These are phyloP conservation scores for Ametastegia equiseti DNA, from an alignment of 2,888 invertebrate genomes.

Conservation along the genomic window DNA sequence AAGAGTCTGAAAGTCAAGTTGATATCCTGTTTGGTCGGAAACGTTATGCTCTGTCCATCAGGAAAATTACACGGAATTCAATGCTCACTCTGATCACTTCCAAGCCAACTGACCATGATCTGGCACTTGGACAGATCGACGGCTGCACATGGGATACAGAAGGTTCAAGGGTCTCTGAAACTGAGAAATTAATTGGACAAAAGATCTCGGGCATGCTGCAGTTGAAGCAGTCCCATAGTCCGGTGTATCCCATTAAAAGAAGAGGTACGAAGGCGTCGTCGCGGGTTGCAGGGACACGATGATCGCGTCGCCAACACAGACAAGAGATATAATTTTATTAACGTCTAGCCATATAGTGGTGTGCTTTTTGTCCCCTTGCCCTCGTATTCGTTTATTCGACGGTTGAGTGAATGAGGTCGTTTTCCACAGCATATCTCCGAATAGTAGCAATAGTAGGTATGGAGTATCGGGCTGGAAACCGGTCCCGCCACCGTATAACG, in stretches of 20 bases:
- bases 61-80: not conserved
- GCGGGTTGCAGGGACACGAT: no score
- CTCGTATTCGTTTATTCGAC: not conserved
- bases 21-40: no score
- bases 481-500: slow-evolving; percentile 45
- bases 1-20: not conserved
- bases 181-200: not conserved
- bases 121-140: not conserved
- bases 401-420: slow-evolving; percentile 4
- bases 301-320: not conserved
- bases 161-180: not conserved
- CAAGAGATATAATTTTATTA: not conserved
- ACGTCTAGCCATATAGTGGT: not conserved
- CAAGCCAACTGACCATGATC: not conserved
- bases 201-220: not conserved
- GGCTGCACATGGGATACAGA: not conserved
- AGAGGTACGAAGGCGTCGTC: no score
- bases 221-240: no score
- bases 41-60: no score
- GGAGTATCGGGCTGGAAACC: slow-evolving; percentile 13
- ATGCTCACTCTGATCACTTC: not conserved
- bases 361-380: not conserved
- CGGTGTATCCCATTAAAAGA: no score
- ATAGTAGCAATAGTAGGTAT: slow-evolving; percentile 38
- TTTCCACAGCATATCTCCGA: slow-evolving; percentile 24